Evolutionary conservation across 2,113 vertebrate genomes (phyloP).

Genomic region (Pelvicachromis taeniatus): DNA sequence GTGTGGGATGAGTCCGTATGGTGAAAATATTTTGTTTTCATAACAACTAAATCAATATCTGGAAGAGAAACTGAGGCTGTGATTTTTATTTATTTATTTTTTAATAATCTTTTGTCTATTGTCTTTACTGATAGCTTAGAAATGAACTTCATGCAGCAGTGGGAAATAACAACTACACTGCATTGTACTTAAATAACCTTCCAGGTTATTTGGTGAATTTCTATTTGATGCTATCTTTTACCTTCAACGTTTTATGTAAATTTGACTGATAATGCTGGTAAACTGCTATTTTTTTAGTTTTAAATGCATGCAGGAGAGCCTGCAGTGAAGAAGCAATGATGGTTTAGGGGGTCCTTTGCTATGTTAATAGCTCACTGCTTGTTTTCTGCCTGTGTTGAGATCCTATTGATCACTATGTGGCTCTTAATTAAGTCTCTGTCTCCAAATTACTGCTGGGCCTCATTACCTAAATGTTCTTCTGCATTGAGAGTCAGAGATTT

Average conservation of each 20-base stretch:
- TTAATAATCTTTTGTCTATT: neutral
- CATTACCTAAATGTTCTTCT: constrained; percentile 37
- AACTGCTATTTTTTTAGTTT: neutral
- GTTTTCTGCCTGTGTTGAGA: constrained; percentile 30
- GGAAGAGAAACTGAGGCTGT: neutral
- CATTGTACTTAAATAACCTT: neutral
- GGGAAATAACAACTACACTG: neutral
- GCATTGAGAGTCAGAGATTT: neutral
- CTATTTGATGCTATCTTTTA: neutral
- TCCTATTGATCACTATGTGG: constrained; percentile 53
- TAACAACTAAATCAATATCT: neutral
- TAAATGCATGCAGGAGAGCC: neutral
- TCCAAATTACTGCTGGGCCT: constrained; percentile 46
- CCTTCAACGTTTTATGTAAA: neutral
- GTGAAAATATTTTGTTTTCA: neutral
- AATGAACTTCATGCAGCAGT: neutral
- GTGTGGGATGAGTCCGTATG: neutral
- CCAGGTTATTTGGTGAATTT: neutral
- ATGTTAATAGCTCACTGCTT: constrained; percentile 9
- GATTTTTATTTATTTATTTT: neutral
- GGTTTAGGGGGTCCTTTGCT: neutral
- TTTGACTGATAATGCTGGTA: neutral
- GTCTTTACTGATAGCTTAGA: neutral
- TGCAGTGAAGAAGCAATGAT: neutral
- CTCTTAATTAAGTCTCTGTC: constrained; percentile 62